A percentile compares a stretch with the other conserved stretches of the same genome.
phyloP scores from a whole-genome alignment of 2,888 invertebrate species.

The Diploptera punctata region DNA sequence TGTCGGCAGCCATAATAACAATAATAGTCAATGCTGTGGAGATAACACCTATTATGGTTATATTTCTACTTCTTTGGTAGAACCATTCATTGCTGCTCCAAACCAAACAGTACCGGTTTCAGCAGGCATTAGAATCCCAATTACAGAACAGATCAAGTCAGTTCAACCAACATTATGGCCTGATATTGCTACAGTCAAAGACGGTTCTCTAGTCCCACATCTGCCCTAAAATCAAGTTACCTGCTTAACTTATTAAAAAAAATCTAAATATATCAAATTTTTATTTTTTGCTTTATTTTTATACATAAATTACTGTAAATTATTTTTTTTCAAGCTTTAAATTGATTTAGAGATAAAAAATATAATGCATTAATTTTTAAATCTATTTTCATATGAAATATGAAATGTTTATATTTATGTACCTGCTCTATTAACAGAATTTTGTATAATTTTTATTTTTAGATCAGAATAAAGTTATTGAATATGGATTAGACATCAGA shows the following conservation, averaged over 20 bases:
- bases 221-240: slow-evolving; percentile 23
- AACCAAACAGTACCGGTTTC: neutral
- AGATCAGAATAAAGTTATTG: neutral
- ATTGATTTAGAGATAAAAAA: neutral
- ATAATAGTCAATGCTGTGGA: slow-evolving; percentile 51
- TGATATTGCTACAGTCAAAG: slow-evolving; percentile 10
- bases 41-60: slow-evolving; percentile 45
- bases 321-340: neutral
- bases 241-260: no score
- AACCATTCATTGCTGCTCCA: slow-evolving; percentile 8
- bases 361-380: neutral
- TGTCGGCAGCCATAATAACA: slow-evolving; percentile 9
- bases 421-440: neutral
- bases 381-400: no score
- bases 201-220: neutral
- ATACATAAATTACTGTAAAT: neutral
- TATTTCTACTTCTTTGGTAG: slow-evolving; percentile 18
- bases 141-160: slow-evolving; percentile 47
- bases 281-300: neutral
- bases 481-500: neutral
- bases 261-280: neutral
- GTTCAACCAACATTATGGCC: slow-evolving; percentile 48
- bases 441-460: slow-evolving; percentile 4
- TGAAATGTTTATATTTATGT: neutral
- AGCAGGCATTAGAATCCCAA: slow-evolving; percentile 42